These are phyloP conservation scores for Miichthys miiuy DNA, from an alignment of 2,797 vertebrate genomes.

Conservation along the genomic window DNA sequence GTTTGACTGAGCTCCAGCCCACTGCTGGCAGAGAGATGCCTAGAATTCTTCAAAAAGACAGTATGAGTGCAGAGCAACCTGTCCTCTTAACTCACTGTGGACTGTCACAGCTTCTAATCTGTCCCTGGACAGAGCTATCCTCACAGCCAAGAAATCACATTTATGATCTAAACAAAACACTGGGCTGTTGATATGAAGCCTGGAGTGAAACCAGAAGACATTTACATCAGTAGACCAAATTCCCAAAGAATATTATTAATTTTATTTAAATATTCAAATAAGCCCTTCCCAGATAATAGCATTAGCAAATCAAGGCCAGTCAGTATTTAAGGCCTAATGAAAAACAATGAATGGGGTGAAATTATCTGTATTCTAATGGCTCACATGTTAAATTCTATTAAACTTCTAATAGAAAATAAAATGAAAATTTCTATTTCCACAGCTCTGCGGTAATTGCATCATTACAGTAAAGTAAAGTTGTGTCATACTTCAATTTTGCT, in stretches of 20 bases:
- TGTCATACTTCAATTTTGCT: too few species aligned
- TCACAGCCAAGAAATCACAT: constrained; percentile 16
- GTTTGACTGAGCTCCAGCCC: constrained; percentile 16
- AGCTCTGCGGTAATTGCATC: too few species aligned
- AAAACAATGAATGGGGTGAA: too few species aligned
- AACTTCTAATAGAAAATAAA: too few species aligned
- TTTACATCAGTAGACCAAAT: constrained; percentile 6
- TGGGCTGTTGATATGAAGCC: background rate
- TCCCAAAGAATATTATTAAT: background rate
- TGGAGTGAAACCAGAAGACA: background rate
- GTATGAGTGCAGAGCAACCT: background rate
- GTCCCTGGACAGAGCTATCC: background rate
- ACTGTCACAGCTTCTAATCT: constrained; percentile 11
- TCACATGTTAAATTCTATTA: background rate
- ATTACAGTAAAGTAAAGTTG: too few species aligned
- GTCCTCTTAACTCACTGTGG: background rate
- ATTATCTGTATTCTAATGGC: background rate
- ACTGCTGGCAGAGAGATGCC: background rate
- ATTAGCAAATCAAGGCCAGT: background rate
- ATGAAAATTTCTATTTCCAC: too few species aligned
- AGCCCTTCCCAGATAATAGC: background rate
- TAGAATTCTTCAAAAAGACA: constrained; percentile 1
- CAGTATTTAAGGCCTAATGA: background rate
- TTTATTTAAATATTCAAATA: background rate
- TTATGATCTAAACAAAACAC: constrained; percentile 10